Evolutionary conservation across 2,888 invertebrate genomes (phyloP), one percentile per base, ranked within the genome.

Genomic region (Lasioglossum oenotherae): DNA sequence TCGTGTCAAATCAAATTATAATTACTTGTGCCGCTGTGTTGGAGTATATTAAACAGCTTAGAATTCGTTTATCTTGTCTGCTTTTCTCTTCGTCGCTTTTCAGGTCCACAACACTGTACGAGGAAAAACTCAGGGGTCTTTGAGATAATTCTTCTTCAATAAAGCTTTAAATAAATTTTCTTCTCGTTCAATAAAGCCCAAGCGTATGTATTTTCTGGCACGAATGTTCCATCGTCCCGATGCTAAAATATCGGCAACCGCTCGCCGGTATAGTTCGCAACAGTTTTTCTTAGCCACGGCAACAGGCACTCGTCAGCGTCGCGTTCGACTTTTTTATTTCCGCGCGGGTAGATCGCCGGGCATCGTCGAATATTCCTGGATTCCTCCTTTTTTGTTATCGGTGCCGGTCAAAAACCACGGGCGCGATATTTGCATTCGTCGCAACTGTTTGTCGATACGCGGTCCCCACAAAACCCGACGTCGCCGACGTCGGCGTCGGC

Each of bases 391-490:
- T 79, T 72, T 79, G 78, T 53, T 67, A 74, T 38, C 41, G 35
- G n/a, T 5, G 23, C 4, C 73, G 35, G 46, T 35, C 57, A 12
- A 67, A 78, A 78, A 41, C 69, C 57, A 57, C 38, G 53, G 69
- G 27, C 67, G 14, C 44, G 60, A 44, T 74, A 84, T 75, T 75
- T 83, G 71, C 81, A 74, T 78, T 19, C 71, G 60, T 64, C 78
- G 78, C 38, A 60, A 80, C 80, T 81, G 75, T 78, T 78, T 72
- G 75, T 57, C 78, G 78, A 84, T 81, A 78, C 69, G n/a, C 1
- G 64, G 64, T 16, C 5, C 64, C n/a, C 0, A 27, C 12, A 77
- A 82, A 74, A 80, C 77, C 46, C 46, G 53, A 16, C 35, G n/a
- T 76, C 35, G 57, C 4, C 23, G 49, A 41, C 41, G 60, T 44